A percentile compares a stretch with the other conserved stretches of the same genome.
Conservation (phyloP, 2,113 vertebrate species). For the Phylloscopus trochiloides region DNA sequence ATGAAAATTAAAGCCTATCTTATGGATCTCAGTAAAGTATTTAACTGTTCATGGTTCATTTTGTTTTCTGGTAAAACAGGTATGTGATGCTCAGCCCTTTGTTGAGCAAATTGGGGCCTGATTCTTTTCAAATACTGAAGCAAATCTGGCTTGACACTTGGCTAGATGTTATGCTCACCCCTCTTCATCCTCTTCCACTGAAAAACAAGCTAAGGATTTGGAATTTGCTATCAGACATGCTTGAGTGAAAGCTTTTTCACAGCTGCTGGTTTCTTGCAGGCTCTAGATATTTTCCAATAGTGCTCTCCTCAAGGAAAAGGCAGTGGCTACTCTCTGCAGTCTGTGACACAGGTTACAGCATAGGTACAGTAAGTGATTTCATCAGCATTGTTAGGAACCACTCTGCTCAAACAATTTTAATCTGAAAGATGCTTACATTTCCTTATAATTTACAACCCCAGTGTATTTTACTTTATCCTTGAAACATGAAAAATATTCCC, state of each 20-base stretch:
- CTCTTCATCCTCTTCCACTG: not conserved
- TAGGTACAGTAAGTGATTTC: not conserved
- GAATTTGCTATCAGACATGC: not conserved
- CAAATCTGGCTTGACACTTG: not conserved
- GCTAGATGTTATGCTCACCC: not conserved
- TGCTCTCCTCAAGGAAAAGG: not conserved
- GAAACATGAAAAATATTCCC: not conserved
- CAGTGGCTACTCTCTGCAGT: not conserved
- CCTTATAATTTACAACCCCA: not conserved
- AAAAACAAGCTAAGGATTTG: not conserved
- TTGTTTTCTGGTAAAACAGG: not conserved
- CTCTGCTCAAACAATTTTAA: not conserved
- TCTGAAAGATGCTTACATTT: not conserved
- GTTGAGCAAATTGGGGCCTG: not conserved
- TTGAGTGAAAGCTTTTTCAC: not conserved
- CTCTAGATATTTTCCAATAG: not conserved
- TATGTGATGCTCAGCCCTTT: not conserved
- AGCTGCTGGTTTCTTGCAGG: not conserved
- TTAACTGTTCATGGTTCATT: not conserved
- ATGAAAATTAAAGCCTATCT: not conserved
- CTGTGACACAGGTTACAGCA: not conserved
- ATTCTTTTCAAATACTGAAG: not conserved
- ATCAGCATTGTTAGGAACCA: not conserved
- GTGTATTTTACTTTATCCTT: not conserved
- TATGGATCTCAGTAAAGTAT: not conserved